Conservation (phyloP, 2,888 invertebrate genomes). For the Polydesmus complanatus region DNA sequence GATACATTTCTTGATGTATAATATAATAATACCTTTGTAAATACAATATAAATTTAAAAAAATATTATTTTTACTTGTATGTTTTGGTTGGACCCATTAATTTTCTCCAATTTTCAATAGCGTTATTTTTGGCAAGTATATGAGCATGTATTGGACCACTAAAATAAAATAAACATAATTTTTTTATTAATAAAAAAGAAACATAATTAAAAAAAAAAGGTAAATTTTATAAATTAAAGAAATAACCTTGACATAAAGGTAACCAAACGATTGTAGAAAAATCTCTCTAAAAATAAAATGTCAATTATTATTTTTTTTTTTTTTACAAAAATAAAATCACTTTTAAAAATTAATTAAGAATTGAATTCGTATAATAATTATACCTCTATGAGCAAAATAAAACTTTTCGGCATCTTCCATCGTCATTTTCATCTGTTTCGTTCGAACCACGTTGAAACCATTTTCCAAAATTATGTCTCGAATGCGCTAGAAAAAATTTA, state of each 20-base stretch:
- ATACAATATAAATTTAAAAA: no score
- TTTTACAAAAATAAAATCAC: slow-evolving; percentile 3
- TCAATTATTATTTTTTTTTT: no score
- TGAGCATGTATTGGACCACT: slow-evolving; percentile 75
- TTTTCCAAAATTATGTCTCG: background rate
- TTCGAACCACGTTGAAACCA: background rate
- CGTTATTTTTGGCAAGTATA: slow-evolving; percentile 59
- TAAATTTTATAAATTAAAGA: no score
- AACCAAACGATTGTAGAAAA: slow-evolving; percentile 65
- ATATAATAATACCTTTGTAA: no score
- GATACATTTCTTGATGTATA: no score
- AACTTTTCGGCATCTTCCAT: background rate
- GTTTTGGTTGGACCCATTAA: slow-evolving; percentile 83
- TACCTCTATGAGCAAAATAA: slow-evolving; percentile 4
- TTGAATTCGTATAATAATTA: background rate
- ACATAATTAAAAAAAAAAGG: no score
- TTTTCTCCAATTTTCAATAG: slow-evolving; percentile 62
- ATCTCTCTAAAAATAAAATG: slow-evolving; percentile 48
- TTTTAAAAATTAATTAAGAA: background rate
- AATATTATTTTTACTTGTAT: slow-evolving; percentile 31
- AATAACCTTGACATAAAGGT: slow-evolving; percentile 65
- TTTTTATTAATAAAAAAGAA: no score
- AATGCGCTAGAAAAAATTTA: no score
- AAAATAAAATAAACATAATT: no score
- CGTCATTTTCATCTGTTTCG: background rate